phyloP scores from a whole-genome alignment of 2,113 vertebrate species.

The Hymenochirus boettgeri region DNA sequence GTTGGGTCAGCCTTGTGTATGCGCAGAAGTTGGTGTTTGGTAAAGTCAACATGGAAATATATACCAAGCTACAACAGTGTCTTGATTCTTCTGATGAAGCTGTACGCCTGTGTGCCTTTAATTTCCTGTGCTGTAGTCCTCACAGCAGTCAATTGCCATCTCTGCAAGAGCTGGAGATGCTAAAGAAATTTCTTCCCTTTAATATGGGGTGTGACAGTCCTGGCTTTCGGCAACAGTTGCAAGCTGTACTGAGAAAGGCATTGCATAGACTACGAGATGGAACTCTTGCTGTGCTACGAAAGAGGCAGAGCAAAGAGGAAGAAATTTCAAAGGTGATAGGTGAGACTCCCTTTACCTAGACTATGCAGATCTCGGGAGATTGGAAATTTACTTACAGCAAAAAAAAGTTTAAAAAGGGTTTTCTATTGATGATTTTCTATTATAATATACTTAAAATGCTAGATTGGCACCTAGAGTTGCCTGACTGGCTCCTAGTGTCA shows the following conservation, averaged over 20 bases:
- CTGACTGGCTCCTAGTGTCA: no score
- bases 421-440: no score
- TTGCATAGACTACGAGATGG: constrained; percentile 76
- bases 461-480: no score
- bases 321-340: constrained; percentile 66
- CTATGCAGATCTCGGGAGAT: no score
- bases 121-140: constrained; percentile 72
- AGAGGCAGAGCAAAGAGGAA: constrained; percentile 19
- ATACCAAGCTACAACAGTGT: constrained; percentile 60
- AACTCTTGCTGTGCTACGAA: constrained; percentile 64
- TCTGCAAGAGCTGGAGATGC: constrained; percentile 53
- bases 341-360: constrained; percentile 48
- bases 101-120: constrained; percentile 68
- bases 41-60: constrained; percentile 46
- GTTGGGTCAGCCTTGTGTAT: constrained; percentile 73
- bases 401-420: no score
- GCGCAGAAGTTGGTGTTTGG: constrained; percentile 55
- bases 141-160: constrained; percentile 66
- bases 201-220: constrained; percentile 79
- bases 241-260: constrained; percentile 65
- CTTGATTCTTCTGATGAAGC: constrained; percentile 66
- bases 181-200: constrained; percentile 70
- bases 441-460: no score
- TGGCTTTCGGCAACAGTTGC: constrained; percentile 79
- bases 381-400: no score